Conservation (phyloP, 2,113 vertebrate genomes). For the Peromyscus maniculatus region DNA sequence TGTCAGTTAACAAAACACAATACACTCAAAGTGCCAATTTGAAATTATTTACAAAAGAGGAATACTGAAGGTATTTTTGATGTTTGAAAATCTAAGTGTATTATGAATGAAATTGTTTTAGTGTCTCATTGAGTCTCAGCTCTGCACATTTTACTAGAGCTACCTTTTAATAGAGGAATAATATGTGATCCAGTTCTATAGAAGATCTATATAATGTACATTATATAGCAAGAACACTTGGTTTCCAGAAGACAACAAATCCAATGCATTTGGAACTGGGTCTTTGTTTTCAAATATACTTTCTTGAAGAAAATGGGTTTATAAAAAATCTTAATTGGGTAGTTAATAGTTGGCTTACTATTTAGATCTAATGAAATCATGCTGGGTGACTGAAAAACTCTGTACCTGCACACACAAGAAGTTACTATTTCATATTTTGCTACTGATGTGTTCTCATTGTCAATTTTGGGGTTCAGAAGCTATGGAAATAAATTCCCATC, state of each 20-base stretch:
- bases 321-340: conserved; percentile 41
- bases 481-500: neutral
- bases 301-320: conserved; percentile 16
- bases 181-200: conserved; percentile 18
- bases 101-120: conserved; percentile 80
- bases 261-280: neutral
- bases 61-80: conserved; percentile 78
- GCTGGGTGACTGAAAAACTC: neutral
- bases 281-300: conserved; percentile 46
- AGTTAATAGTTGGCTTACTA: neutral
- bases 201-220: neutral
- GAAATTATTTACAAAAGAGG: conserved; percentile 85
- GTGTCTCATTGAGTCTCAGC: conserved; percentile 61
- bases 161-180: conserved; percentile 72
- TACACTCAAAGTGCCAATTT: conserved; percentile 80
- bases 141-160: conserved; percentile 67
- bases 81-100: conserved; percentile 81
- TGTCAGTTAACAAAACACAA: conserved; percentile 83
- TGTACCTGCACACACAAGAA: neutral
- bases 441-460: neutral
- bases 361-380: neutral
- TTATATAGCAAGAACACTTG: neutral
- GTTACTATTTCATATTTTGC: neutral
- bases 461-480: no score
- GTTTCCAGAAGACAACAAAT: neutral